Base-by-base conservation (phyloP, 2,113 vertebrate genomes). In the Empidonax traillii region DNA sequence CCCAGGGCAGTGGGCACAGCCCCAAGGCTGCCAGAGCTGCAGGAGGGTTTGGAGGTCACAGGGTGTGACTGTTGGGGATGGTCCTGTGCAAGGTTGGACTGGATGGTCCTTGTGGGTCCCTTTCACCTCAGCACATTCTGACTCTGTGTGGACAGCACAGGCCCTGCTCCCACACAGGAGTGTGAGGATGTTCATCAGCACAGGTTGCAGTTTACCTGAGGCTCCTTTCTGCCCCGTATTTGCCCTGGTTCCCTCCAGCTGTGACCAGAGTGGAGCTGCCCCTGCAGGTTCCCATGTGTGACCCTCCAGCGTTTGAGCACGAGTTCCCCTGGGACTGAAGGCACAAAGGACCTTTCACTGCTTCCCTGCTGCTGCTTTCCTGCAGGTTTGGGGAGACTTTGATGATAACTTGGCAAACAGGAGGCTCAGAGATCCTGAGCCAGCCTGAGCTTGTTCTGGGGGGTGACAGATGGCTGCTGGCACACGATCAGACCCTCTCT, bases 391-490 rank as follows among this genome's bases (percentile, higher is more conserved):
- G 63, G 58, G 47, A 59, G 41, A 13, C 52, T 71, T 80, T 56
- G 62, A n/a, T 87, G 67, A 5, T n/a, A 22, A 43, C 37, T 76
- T 33, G 89, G 78, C 51, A 43, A n/a, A 16, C 24, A 24, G 51
- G 73, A 72, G 63, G 14, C 0, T 3, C 35, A 3, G 55, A 43
- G 74, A 9, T 33, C 59, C 46, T 2, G 49, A 81, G 68, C 74
- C 68, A 58, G n/a, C 0, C 1, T 6, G 43, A 0, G 1, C n/a
- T 33, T 41, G 49, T 35, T 49, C 0, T 0, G 4, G 2, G 43
- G 4, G 4, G 30, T 18, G 63, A 25, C 73, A 49, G 78, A 73
- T 27, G 69, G 55, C 61, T 73, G 44, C 75, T 92, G 90, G 83
- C 74, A 18, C 28, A 5, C 0, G 3, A 46, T 49, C 80, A 88